These are phyloP conservation scores for Nothocercus nigrocapillus DNA, from an alignment of 2,113 vertebrate genomes.

Conservation along the genomic window DNA sequence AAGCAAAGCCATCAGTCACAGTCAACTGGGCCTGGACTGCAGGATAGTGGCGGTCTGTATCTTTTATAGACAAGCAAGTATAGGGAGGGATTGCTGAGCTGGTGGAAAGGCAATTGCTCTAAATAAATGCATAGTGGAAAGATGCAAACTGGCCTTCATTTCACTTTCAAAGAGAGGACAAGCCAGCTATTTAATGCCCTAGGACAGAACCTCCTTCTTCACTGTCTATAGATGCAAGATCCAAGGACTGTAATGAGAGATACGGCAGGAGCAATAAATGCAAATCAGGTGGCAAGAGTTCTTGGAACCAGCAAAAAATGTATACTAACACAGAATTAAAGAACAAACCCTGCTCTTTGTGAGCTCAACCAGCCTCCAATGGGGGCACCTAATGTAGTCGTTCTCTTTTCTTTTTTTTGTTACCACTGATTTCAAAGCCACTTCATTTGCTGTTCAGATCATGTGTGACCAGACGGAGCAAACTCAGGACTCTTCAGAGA, in stretches of 20 bases:
- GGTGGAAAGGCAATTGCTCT: neutral
- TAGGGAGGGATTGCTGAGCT: neutral
- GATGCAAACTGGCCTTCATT: neutral
- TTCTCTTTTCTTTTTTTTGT: neutral
- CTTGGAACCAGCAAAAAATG: neutral
- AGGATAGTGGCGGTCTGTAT: neutral
- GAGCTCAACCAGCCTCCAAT: neutral
- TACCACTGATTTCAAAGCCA: neutral
- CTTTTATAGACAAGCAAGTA: neutral
- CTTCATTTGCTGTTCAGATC: neutral
- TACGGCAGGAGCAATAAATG: neutral
- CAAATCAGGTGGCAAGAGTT: neutral
- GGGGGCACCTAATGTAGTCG: neutral
- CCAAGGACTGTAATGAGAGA: neutral
- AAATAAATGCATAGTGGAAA: neutral
- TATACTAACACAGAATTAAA: neutral
- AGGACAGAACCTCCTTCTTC: neutral
- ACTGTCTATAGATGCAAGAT: neutral
- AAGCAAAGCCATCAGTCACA: constrained; percentile 2
- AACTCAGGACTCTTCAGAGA: neutral
- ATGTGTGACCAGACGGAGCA: neutral
- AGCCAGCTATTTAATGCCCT: neutral
- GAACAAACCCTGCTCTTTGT: neutral
- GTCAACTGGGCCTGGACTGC: neutral
- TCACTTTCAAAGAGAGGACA: neutral